A percentile compares a stretch with the other conserved stretches of the same genome.
phyloP scores from a whole-genome alignment of 2,888 invertebrate species.

The Eudasyphora cyanicolor region DNA sequence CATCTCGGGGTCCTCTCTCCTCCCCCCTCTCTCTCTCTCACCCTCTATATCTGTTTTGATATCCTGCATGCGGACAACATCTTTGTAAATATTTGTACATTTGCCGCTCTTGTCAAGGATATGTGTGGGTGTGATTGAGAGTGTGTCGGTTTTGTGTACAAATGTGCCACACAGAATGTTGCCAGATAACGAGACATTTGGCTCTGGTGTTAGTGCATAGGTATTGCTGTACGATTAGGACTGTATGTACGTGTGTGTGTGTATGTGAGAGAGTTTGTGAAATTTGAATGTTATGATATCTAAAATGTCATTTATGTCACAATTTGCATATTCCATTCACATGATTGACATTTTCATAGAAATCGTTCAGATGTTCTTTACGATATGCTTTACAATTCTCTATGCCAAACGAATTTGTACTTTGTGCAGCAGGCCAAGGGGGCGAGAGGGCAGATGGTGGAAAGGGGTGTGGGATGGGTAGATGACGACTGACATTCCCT shows the following conservation, averaged over 20 bases:
- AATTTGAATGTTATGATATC: slow-evolving; percentile 55
- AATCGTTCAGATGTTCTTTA: slow-evolving; percentile 17
- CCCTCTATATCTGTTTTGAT: no score
- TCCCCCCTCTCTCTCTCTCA: neutral
- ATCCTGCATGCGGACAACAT: slow-evolving; percentile 3
- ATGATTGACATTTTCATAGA: slow-evolving; percentile 64
- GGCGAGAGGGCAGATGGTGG: no score
- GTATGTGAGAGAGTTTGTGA: neutral
- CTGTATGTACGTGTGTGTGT: neutral
- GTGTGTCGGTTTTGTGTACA: neutral
- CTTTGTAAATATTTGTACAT: slow-evolving; percentile 17
- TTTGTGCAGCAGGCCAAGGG: no score
- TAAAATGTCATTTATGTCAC: slow-evolving; percentile 63
- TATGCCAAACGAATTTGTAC: neutral
- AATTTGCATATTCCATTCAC: slow-evolving; percentile 62
- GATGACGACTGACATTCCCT: neutral
- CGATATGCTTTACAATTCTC: neutral
- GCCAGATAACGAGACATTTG: slow-evolving; percentile 8
- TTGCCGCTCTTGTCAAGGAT: neutral
- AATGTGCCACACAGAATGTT: neutral
- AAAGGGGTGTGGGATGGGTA: neutral
- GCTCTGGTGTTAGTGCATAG: no score
- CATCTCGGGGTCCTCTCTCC: neutral
- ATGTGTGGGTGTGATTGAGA: neutral
- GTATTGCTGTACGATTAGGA: neutral